Evolutionary conservation across 2,888 invertebrate genomes (phyloP), one percentile per base, ranked within the genome.

Genomic region (Sicus ferrugineus): DNA sequence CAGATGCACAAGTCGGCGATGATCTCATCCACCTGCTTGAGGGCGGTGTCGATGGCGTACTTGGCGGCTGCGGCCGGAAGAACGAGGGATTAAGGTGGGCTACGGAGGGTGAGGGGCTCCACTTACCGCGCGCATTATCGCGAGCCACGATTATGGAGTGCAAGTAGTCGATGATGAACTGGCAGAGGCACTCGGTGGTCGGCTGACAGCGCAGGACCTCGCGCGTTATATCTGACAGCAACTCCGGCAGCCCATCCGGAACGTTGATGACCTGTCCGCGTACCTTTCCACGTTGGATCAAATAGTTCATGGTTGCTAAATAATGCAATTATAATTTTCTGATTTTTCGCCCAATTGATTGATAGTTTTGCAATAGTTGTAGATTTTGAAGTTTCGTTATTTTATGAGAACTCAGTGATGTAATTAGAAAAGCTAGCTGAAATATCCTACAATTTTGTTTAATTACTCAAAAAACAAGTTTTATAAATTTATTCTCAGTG

Each of bases 141-240:
- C 92, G 86, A 0, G 90, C 89, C 16, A 89, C 87, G 70, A 92
- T 82, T 76, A 93, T 80, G 0, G 89, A 88, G 73, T 90, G 89
- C 42, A 91, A 83, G 80, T 93, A 93, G 78, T 91, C 89, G 0
- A 91, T 89, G 70, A 93, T 89, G 78, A 91, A 93, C 65, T 86
- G 84, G 81, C 89, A 89, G 2, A 91, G 83, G 70, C 91, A 85
- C 42, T 82, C 78, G 5, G 78, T 75, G 30, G 77, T 75, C 0
- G 93, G 93, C 77, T 92, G 90, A 16, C 87, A 87, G 73, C 92
- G 86, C n/a, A 93, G 80, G 2, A 92, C 92, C 86, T 93, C 92
- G 72, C 92, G 88, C 0, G 91, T 89, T 73, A 93, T 91, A 80
- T 93, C 93, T 58, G 88, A 86, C 86, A 92, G 89, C 56, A 93